phyloP scores from a whole-genome alignment of 2,888 invertebrate genomes.

The Mechanitis mazaeus region DNA sequence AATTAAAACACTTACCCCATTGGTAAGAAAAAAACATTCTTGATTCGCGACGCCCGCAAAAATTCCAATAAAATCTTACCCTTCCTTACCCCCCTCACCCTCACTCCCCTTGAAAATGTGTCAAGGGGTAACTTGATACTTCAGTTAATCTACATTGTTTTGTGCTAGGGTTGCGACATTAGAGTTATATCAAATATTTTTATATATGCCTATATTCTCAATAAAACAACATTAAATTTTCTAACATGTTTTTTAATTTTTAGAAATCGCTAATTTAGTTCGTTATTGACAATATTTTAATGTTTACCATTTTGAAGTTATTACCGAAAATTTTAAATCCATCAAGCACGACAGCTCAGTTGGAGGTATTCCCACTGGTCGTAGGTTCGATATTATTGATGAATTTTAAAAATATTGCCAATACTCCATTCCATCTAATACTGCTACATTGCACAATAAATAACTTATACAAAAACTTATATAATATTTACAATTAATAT shows the following conservation, averaged over 20 bases:
- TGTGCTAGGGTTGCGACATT: slow-evolving; percentile 13
- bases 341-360: neutral
- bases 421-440: slow-evolving; percentile 55
- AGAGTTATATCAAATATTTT: neutral
- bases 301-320: neutral
- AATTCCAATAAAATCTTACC: slow-evolving; percentile 58
- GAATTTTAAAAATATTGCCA: slow-evolving; percentile 42
- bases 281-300: slow-evolving; percentile 25
- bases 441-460: slow-evolving; percentile 77
- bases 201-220: slow-evolving; percentile 8
- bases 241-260: slow-evolving; percentile 55
- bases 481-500: slow-evolving; percentile 35
- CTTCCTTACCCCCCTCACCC: slow-evolving; percentile 8
- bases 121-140: slow-evolving; percentile 19
- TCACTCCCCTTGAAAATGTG: slow-evolving; percentile 17
- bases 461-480: slow-evolving; percentile 55
- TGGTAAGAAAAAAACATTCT: slow-evolving; percentile 43
- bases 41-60: slow-evolving; percentile 60
- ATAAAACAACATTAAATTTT: slow-evolving; percentile 39
- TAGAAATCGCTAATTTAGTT: slow-evolving; percentile 57
- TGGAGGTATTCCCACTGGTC: neutral
- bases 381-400: neutral
- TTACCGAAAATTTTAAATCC: neutral
- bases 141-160: slow-evolving; percentile 14
- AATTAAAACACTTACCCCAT: slow-evolving; percentile 15